phyloP scores from a whole-genome alignment of 2,888 invertebrate genomes.

The Lathronympha strigana region DNA sequence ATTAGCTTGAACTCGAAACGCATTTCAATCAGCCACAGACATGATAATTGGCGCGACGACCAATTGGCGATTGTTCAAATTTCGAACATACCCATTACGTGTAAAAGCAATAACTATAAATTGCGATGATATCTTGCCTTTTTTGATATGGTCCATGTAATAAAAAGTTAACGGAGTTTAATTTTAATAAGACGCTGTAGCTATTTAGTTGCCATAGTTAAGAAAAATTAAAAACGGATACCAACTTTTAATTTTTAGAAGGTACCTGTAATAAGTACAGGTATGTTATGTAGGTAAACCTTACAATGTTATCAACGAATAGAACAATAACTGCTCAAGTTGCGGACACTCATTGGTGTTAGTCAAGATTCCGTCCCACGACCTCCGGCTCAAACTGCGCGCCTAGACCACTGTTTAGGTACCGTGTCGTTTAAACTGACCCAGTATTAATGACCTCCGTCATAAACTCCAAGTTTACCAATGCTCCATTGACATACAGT shows the following conservation, averaged over 20 bases:
- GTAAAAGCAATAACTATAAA: constrained; percentile 19
- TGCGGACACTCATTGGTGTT: background rate
- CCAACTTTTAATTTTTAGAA: too few species aligned
- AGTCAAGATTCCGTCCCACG: background rate
- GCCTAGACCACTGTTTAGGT: background rate
- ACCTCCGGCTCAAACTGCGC: background rate
- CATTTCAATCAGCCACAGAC: constrained; percentile 65
- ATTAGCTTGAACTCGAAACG: constrained; percentile 53
- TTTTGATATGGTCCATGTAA: background rate
- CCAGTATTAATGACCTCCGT: background rate
- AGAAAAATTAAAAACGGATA: too few species aligned
- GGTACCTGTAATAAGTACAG: too few species aligned
- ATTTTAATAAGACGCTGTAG: background rate
- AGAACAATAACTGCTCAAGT: too few species aligned
- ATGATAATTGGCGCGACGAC: constrained; percentile 66
- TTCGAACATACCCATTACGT: constrained; percentile 47
- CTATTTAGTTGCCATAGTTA: too few species aligned
- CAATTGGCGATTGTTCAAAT: constrained; percentile 65
- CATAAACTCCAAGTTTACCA: constrained; percentile 5
- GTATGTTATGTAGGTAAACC: too few species aligned
- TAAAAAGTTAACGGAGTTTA: background rate
- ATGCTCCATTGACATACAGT: constrained; percentile 30
- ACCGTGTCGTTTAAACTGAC: background rate
- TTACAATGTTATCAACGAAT: too few species aligned
- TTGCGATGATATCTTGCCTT: background rate